These are phyloP conservation scores for Blastomussa wellsi DNA, from an alignment of 92 coral and sea anemone genomes.

Conservation along the genomic window DNA sequence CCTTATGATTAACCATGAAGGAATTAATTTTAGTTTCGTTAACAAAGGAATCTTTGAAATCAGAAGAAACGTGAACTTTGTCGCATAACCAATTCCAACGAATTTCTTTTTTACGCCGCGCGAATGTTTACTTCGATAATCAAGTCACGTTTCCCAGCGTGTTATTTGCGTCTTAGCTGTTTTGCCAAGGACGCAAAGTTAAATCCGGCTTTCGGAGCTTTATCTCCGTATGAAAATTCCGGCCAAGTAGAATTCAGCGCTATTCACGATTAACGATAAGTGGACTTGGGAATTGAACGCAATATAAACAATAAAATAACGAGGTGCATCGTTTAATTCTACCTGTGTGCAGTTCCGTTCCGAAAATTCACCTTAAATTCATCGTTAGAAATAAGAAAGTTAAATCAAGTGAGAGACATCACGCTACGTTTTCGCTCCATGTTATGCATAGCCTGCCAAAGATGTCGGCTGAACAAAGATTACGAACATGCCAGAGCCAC, in stretches of 20 bases:
- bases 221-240: not conserved
- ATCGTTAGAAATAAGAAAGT: not conserved
- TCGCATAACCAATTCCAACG: not conserved
- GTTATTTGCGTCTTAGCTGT: not conserved
- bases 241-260: not conserved
- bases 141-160: not conserved
- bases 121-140: not conserved
- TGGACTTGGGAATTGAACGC: not conserved
- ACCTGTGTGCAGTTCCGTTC: not conserved
- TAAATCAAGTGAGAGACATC: not conserved
- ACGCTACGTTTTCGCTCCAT: not conserved
- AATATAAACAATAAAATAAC: not conserved
- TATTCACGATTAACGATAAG: not conserved
- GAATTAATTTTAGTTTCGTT: not conserved
- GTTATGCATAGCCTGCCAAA: not conserved
- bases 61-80: not conserved
- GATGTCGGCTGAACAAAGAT: not conserved
- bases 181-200: not conserved
- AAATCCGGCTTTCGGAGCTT: not conserved
- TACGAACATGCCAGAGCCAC: not conserved
- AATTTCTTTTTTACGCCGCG: not conserved
- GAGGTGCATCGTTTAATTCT: not conserved
- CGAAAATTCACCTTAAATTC: not conserved
- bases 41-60: not conserved
- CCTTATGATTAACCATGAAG: not conserved